Percentiles rank a stretch among this genome's conserved stretches.
Evolutionary conservation across 2,888 invertebrate species (phyloP).

Genomic region (Drosophila aldrichi): DNA sequence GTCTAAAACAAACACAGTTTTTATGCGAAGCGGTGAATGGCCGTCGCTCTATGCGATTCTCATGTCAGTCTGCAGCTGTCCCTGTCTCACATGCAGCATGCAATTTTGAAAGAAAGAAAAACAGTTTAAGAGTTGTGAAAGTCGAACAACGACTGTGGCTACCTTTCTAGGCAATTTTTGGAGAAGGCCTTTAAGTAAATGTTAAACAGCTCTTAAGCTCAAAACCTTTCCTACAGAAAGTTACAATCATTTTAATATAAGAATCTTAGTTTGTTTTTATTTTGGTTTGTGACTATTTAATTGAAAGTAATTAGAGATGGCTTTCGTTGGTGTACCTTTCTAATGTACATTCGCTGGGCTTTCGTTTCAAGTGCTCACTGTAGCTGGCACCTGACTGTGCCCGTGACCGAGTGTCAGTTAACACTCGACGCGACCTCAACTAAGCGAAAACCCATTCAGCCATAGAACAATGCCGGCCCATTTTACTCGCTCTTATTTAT

Average conservation of each 20-base stretch:
- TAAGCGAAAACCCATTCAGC: constrained; percentile 33
- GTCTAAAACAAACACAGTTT: constrained; percentile 41
- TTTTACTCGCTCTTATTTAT: constrained; percentile 16
- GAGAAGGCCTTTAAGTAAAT: constrained; percentile 25
- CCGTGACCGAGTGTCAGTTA: constrained; percentile 33
- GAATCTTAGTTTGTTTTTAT: constrained; percentile 6
- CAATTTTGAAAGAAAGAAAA: constrained; percentile 37
- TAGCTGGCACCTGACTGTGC: constrained; percentile 40
- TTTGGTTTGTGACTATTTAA: constrained; percentile 16
- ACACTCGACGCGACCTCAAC: constrained; percentile 5
- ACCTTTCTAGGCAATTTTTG: constrained; percentile 38
- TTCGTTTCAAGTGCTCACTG: constrained; percentile 1
- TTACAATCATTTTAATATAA: constrained; percentile 15
- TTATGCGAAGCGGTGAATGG: constrained; percentile 29
- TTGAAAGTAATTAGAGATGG: constrained; percentile 23
- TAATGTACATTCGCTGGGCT: not conserved
- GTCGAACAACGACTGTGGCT: constrained; percentile 7
- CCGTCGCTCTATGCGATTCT: constrained; percentile 50
- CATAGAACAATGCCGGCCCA: constrained; percentile 52
- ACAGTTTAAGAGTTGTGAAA: constrained; percentile 28
- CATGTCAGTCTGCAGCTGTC: constrained; percentile 25
- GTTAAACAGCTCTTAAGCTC: constrained; percentile 18
- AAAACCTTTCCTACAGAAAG: constrained; percentile 15
- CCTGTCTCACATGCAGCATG: constrained; percentile 36
- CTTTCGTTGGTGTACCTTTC: constrained; percentile 16